Conservation (phyloP, 2,888 invertebrate genomes). For the Andrena hattorfiana region DNA sequence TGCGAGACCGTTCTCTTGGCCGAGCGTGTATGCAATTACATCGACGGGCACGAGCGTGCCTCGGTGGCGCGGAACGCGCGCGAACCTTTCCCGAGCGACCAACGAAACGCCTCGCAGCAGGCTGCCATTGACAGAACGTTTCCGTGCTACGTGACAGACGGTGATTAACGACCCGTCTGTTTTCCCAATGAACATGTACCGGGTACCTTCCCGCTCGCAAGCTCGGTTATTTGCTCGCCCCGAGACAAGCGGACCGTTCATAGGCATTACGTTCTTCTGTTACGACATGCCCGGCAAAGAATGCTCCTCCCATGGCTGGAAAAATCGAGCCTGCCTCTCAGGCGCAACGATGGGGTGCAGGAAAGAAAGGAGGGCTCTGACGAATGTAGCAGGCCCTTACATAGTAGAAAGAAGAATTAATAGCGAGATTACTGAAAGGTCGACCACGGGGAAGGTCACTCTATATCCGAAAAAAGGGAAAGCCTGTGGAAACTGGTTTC, state of each 20-base stretch:
- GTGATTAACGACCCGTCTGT: conserved; percentile 62
- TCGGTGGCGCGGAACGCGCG: neutral
- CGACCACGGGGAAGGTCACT: no score
- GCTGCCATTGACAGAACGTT: conserved; percentile 55
- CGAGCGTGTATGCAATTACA: conserved; percentile 37
- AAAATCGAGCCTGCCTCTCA: neutral
- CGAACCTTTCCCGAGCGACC: neutral
- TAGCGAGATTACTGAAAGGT: no score
- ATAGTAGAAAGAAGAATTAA: no score
- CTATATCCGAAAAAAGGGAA: no score
- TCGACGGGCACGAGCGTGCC: neutral
- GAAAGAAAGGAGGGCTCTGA: neutral
- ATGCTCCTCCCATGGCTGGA: neutral
- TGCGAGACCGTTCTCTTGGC: conserved; percentile 5
- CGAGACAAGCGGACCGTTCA: neutral
- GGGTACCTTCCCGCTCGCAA: conserved; percentile 24
- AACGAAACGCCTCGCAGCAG: conserved; percentile 35
- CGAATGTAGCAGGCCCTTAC: no score
- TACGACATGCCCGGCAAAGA: neutral
- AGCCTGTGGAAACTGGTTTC: neutral
- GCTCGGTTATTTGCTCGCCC: conserved; percentile 27
- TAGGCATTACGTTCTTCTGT: neutral
- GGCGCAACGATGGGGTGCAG: neutral
- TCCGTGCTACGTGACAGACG: conserved; percentile 48
- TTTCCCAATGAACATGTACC: conserved; percentile 55